phyloP scores from a whole-genome alignment of 53 echinoderm and acorn worm species.

The Holothuria leucospilota region DNA sequence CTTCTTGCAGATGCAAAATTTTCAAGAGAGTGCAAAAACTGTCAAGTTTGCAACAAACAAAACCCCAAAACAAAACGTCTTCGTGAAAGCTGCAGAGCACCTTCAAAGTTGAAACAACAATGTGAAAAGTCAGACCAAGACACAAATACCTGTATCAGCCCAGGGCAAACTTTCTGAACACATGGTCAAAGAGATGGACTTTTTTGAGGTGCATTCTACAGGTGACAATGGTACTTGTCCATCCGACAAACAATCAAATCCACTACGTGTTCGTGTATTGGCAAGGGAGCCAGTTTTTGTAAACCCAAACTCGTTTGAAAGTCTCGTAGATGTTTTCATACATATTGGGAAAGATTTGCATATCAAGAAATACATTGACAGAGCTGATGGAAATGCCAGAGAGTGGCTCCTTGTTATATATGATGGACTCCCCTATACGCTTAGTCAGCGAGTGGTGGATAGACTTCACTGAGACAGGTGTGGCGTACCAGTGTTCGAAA shows the following conservation, averaged over 20 bases:
- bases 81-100: not conserved
- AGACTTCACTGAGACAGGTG: constrained; percentile 50
- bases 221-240: not conserved
- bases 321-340: constrained; percentile 49
- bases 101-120: constrained; percentile 13
- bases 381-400: constrained; percentile 15
- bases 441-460: constrained; percentile 46
- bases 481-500: constrained; percentile 31
- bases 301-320: constrained; percentile 65
- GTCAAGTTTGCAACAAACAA: constrained; percentile 1
- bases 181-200: not conserved
- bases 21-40: not conserved
- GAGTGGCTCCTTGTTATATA: constrained; percentile 65
- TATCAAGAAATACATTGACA: constrained; percentile 52
- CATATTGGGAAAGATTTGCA: constrained; percentile 52
- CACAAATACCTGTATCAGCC: not conserved
- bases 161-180: not conserved
- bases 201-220: not conserved
- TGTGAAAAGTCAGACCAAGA: not conserved
- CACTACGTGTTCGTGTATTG: not conserved
- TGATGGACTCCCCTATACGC: constrained; percentile 65
- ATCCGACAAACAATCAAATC: not conserved
- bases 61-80: constrained; percentile 34
- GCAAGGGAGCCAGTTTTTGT: constrained; percentile 63
- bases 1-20: not conserved